Base-by-base conservation (phyloP, 2,113 vertebrate genomes). In the Nicator chloris region DNA sequence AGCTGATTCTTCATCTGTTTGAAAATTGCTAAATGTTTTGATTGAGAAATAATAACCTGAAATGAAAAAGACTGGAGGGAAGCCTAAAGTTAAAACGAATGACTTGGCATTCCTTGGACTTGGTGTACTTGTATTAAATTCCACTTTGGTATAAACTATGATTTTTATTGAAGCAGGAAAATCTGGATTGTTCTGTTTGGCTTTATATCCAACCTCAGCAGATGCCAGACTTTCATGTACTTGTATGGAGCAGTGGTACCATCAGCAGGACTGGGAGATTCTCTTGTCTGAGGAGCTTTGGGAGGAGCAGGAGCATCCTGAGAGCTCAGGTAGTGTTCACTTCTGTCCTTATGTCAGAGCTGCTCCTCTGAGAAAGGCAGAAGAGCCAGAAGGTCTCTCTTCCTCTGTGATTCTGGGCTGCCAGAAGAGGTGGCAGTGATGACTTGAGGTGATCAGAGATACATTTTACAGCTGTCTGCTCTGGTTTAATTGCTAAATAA, bases 401-500 rank as follows among this genome's bases (percentile, higher is more conserved):
- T 54, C 15, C 60, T 64, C 24, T 68, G 33, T 69, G 84, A 15
- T 59, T 88, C 54, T 85, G 35, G 27, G 54, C 64, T 88, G 79
- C 35, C 51, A 71, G 68, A 69, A 49, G 68, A 93, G 42, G 21
- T 64, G 57, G 49, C 39, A 16, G 15, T 45, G 35, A 72, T 86
- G 54, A 54, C 10, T 72, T 57, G 71, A 86, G 50, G 33, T 50
- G 23, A 77, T 60, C 33, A 63, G 63, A 68, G 72, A 70, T 13
- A 11, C 0, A 1, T 51, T 42, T 86, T 81, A 70, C 79, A 88
- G 63, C 71, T 71, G 33, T 44, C 82, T 26, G 50, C 78, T 88
- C 63, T 81, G 63, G 60, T 85, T 87, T 86, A 81, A 59, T 92
- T 73, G 56, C 60, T 97, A 54, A 96, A 96, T 93, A 80, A 93